Evolutionary conservation across 2,113 vertebrate species (phyloP).

Genomic region (Eurypyga helias): DNA sequence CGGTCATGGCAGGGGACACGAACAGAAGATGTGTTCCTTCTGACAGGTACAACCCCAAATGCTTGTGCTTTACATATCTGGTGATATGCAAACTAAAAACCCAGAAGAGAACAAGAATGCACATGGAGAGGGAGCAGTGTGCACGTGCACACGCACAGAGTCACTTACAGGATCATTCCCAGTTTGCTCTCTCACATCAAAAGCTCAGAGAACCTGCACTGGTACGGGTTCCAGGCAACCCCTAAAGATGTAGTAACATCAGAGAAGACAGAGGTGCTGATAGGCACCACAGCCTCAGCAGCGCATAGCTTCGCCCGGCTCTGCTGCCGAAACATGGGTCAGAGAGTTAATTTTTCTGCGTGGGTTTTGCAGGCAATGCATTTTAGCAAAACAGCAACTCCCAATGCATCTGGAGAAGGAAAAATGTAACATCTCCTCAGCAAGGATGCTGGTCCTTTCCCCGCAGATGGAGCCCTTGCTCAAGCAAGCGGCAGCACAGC

Average conservation of each 20-base stretch:
- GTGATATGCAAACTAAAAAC: neutral
- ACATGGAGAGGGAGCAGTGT: neutral
- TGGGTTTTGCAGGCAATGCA: neutral
- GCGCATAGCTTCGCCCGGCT: rapidly evolving
- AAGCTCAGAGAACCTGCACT: neutral
- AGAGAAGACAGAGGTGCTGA: too few relatives aligned
- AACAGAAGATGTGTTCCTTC: neutral
- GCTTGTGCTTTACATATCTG: neutral
- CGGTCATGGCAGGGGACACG: rapidly evolving
- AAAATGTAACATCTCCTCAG: rapidly evolving
- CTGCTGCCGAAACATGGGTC: rapidly evolving
- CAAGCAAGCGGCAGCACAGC: constrained; percentile 9
- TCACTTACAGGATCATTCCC: neutral
- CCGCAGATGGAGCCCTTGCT: constrained; percentile 77
- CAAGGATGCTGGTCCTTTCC: neutral
- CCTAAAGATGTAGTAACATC: neutral
- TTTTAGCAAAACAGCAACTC: neutral
- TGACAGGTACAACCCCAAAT: neutral
- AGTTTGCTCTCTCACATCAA: neutral
- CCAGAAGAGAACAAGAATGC: neutral
- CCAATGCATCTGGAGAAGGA: neutral
- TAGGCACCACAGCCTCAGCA: neutral
- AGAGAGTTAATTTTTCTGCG: neutral
- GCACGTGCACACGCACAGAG: rapidly evolving
- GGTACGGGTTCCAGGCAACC: neutral